A percentile compares a stretch with the other conserved stretches of the same genome.
phyloP scores from a whole-genome alignment of 92 coral and sea anemone species.

The Pocillopora grandis region DNA sequence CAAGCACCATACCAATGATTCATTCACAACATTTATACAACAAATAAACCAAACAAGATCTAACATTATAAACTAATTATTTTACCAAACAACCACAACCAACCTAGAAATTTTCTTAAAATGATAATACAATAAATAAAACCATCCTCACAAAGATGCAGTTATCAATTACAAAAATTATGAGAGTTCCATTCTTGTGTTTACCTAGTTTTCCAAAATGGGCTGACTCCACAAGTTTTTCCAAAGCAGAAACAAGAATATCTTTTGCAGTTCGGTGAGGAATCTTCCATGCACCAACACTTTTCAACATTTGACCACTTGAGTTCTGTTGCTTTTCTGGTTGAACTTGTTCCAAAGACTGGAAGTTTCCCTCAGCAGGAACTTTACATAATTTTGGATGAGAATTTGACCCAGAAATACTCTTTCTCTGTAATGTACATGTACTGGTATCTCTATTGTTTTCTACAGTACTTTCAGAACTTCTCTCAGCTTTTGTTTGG shows the following conservation, averaged over 20 bases:
- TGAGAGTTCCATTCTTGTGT: background rate
- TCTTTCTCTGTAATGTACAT: background rate
- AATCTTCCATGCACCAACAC: no score
- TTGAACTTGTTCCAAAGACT: background rate
- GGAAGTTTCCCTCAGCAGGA: background rate
- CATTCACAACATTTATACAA: no score
- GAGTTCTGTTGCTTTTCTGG: background rate
- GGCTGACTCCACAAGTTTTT: slow-evolving; percentile 67
- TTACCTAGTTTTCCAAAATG: slow-evolving; percentile 81
- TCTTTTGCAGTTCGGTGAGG: background rate
- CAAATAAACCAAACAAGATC: no score
- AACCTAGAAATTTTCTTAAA: no score
- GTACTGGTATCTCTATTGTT: background rate
- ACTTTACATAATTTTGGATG: slow-evolving; percentile 28
- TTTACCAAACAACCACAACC: no score
- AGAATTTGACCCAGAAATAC: background rate
- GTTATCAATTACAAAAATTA: no score
- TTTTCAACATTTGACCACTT: background rate
- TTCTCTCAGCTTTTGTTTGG: background rate
- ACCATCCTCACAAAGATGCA: no score
- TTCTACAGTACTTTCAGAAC: background rate
- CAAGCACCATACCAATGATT: no score
- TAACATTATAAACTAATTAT: no score
- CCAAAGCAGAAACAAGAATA: slow-evolving; percentile 9
- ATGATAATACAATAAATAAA: no score